These are phyloP conservation scores for Silurus meridionalis DNA, from an alignment of 2,113 vertebrate genomes.

Conservation along the genomic window DNA sequence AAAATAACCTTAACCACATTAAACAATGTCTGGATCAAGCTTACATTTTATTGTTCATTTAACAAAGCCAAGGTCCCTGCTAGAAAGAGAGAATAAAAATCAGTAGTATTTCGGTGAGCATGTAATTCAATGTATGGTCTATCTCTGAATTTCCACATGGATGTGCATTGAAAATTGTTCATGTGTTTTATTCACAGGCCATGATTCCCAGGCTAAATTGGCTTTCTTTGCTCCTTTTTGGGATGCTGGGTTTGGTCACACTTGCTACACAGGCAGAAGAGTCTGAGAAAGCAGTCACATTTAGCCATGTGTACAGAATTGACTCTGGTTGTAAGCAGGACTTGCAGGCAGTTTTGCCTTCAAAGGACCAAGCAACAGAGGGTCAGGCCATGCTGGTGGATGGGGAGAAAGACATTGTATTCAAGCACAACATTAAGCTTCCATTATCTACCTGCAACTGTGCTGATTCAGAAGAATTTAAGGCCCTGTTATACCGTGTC, in stretches of 20 bases:
- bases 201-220: conserved; percentile 60
- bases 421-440: conserved; percentile 83
- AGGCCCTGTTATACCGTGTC: conserved; percentile 77
- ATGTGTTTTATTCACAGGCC: conserved; percentile 56
- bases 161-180: conserved; percentile 2
- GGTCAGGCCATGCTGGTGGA: conserved; percentile 47
- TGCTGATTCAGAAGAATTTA: conserved; percentile 70
- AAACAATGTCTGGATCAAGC: conserved; percentile 48
- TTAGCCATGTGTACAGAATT: conserved; percentile 85
- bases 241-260: conserved; percentile 58
- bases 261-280: conserved; percentile 57
- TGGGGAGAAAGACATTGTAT: conserved; percentile 81
- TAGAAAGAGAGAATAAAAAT: conserved; percentile 31
- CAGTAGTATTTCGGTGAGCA: background rate
- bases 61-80: conserved; percentile 17
- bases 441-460: conserved; percentile 75
- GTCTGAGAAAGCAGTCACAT: conserved; percentile 72
- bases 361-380: conserved; percentile 60
- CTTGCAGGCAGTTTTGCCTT: conserved; percentile 61
- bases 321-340: conserved; percentile 75
- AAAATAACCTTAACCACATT: conserved; percentile 59
- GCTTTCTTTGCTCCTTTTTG: conserved; percentile 63
- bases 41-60: conserved; percentile 35
- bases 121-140: background rate
- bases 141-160: background rate